These are phyloP conservation scores for Diadema setosum DNA, from an alignment of 35 echinoderm and acorn worm genomes.

Conservation along the genomic window DNA sequence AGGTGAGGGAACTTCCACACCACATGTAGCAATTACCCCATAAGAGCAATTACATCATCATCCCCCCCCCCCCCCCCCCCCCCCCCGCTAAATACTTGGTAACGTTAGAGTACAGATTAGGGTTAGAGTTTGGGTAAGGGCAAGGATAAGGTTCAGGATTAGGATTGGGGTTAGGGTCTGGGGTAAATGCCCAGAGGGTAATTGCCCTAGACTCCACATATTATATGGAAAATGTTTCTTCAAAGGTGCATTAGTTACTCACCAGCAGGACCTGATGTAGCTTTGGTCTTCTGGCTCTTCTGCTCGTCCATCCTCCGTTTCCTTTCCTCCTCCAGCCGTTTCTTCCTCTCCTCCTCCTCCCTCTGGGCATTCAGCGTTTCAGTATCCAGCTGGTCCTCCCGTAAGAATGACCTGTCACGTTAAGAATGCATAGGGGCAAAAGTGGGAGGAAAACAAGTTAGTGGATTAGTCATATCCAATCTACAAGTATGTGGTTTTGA, in stretches of 20 bases:
- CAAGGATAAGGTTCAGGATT: too few relatives aligned
- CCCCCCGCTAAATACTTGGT: too few relatives aligned
- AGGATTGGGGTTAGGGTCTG: too few relatives aligned
- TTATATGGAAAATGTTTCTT: background rate
- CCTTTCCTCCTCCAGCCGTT: conserved; percentile 80
- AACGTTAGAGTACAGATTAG: background rate
- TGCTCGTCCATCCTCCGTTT: background rate
- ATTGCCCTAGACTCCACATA: background rate
- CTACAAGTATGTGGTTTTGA: too few relatives aligned
- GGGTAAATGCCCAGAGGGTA: too few relatives aligned
- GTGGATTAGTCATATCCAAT: too few relatives aligned
- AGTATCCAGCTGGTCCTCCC: conserved; percentile 50
- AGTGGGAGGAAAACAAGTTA: too few relatives aligned
- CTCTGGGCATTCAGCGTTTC: conserved; percentile 74
- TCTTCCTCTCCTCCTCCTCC: conserved; percentile 86
- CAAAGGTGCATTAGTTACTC: background rate
- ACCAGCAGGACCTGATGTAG: background rate
- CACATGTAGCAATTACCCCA: too few relatives aligned
- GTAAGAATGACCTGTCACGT: conserved; percentile 57
- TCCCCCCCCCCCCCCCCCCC: too few relatives aligned
- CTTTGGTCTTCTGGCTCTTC: background rate
- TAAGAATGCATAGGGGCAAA: too few relatives aligned
- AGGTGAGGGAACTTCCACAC: too few relatives aligned
- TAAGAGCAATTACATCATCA: too few relatives aligned
- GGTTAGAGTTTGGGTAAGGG: background rate